Evolutionary conservation across 64 coral and sea anemone genomes (phyloP).

Genomic region (Anthopleura sola): DNA sequence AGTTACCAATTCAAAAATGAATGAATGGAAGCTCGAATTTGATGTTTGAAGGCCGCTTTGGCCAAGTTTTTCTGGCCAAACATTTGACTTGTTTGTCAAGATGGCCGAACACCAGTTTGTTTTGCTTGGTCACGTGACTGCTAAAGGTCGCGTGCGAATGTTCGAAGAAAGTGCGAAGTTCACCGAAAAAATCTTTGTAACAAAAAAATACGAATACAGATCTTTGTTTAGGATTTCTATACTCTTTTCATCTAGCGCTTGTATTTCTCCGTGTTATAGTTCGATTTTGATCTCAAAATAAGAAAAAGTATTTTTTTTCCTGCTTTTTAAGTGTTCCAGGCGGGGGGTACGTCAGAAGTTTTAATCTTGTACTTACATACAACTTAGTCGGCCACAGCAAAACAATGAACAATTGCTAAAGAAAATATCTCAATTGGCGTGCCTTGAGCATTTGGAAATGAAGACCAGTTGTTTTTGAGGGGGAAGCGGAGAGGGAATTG

Average conservation of each 20-base stretch:
- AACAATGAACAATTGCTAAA: no score
- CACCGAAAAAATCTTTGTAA: not conserved
- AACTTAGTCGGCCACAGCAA: no score
- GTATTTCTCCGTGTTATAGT: not conserved
- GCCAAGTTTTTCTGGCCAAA: not conserved
- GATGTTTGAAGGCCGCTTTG: conserved; percentile 4
- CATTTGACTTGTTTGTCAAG: not conserved
- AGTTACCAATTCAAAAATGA: not conserved
- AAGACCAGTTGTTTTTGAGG: no score
- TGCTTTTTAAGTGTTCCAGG: not conserved
- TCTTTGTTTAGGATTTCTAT: not conserved
- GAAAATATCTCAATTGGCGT: no score
- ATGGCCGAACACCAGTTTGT: conserved; percentile 11
- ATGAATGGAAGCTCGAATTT: not conserved
- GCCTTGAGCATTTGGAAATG: no score
- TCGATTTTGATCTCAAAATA: not conserved
- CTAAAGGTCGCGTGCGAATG: not conserved
- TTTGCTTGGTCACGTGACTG: not conserved
- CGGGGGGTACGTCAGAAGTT: not conserved
- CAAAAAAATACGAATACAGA: not conserved
- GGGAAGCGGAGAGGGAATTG: no score
- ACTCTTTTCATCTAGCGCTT: not conserved
- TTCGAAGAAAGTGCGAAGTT: no score
- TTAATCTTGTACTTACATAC: no score
- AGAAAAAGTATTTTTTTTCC: not conserved